These are phyloP conservation scores for Acanthopleura granulata DNA, from an alignment of 2,888 invertebrate genomes.

Conservation along the genomic window DNA sequence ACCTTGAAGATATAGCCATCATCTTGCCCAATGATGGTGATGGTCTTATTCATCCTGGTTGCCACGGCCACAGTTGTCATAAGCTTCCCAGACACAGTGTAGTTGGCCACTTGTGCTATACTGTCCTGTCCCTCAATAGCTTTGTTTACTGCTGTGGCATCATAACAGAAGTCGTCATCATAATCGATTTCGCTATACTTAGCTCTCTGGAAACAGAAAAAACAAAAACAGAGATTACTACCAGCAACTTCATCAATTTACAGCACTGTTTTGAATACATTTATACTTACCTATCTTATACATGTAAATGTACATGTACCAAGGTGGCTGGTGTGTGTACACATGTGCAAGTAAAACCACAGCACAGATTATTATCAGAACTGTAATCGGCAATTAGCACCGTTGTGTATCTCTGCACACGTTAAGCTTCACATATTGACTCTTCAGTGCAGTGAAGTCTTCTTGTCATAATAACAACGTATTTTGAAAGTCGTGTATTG, in stretches of 20 bases:
- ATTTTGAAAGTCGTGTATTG: too few species aligned
- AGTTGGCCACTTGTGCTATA: background rate
- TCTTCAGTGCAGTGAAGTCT: too few species aligned
- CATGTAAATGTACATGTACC: too few species aligned
- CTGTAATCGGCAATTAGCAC: too few species aligned
- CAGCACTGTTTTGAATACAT: too few species aligned
- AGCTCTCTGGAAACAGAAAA: background rate
- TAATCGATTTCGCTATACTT: background rate
- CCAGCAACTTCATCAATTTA: background rate
- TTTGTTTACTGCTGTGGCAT: background rate
- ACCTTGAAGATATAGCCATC: constrained; percentile 12
- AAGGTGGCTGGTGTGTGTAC: too few species aligned
- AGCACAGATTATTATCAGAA: too few species aligned
- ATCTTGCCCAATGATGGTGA: background rate
- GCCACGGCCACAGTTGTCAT: background rate
- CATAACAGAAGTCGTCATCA: constrained; percentile 7
- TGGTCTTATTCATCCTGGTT: background rate
- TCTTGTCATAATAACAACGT: too few species aligned
- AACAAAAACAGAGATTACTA: background rate
- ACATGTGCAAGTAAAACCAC: too few species aligned
- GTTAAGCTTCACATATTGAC: too few species aligned
- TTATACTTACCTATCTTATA: too few species aligned
- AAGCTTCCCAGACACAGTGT: background rate
- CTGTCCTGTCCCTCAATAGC: background rate
- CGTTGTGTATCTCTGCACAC: too few species aligned